Conservation (phyloP, 2,797 vertebrate genomes). For the Sebastes itinus region DNA sequence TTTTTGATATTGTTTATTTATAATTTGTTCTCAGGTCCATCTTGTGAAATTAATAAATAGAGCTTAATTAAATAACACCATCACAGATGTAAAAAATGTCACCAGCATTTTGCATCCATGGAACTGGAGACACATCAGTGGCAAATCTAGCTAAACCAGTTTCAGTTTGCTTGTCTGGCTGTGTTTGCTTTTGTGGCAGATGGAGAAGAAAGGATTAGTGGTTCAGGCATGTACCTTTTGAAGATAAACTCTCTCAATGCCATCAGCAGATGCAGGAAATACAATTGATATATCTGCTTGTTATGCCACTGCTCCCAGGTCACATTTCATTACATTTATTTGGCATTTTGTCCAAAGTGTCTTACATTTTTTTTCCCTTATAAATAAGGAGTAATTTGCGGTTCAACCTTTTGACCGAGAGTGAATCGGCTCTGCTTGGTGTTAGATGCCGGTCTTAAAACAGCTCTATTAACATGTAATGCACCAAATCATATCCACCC, state of each 20-base stretch:
- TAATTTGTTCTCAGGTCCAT: neutral
- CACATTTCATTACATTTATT: neutral
- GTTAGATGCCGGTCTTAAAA: neutral
- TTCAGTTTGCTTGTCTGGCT: neutral
- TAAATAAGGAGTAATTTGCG: neutral
- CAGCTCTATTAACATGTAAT: neutral
- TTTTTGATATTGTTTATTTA: neutral
- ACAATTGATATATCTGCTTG: neutral
- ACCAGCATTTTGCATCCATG: neutral
- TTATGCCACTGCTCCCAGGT: neutral
- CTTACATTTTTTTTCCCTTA: neutral
- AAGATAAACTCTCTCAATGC: neutral
- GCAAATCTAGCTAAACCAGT: neutral
- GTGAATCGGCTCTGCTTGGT: neutral
- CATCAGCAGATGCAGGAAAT: neutral
- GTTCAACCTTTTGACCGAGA: neutral
- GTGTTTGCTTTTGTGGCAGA: conserved; percentile 13
- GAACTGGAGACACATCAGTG: neutral
- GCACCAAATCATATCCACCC: neutral
- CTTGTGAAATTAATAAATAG: neutral
- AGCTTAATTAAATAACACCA: neutral
- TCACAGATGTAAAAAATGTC: neutral
- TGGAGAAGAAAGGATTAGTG: neutral
- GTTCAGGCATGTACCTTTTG: neutral
- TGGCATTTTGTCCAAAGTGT: neutral